Evolutionary conservation across 2,888 invertebrate genomes (phyloP), one percentile per base, ranked within the genome.

Genomic region (Pandemis cinnamomeana): DNA sequence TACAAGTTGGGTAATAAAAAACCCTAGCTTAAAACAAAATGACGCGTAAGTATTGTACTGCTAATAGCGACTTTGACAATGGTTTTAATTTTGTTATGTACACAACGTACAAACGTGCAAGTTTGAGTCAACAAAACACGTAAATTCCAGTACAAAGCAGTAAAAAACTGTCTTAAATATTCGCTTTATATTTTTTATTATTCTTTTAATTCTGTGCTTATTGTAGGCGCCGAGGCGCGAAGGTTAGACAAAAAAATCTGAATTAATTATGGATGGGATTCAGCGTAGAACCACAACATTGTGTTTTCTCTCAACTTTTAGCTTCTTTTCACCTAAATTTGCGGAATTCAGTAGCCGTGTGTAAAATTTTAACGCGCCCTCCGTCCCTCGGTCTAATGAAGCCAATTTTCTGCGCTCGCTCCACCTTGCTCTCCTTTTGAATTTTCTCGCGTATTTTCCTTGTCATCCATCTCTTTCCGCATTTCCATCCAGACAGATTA

Each of bases 371-470:
- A 83, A 80, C 82, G 82, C 83, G 79, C 86, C 86, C 84, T 83
- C 83, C 76, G 80, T 79, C 84, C 87, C 87, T 88, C 87, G 89
- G 88, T 89, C 90, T 93, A 93, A 94, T 93, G 93, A 93, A 93
- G 92, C 91, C 92, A 94, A 93, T 93, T 92, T 93, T 90, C 89
- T 84, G 81, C 85, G 87, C 86, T 85, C 88, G 87, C 87, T 89
- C 89, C 86, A 89, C 90, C 89, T 90, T 89, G 89, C 90, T 87
- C 89, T 90, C 88, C 90, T 91, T 91, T 89, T 89, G 90, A 91
- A 92, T 90, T 92, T 91, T 90, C 90, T 89, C 87, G 86, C 89
- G 89, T 91, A 91, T 92, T 93, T 93, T 91, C 90, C 89, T 88
- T 89, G 89, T 91, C 90, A 92, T 91, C 89, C 89, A 91, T 92